Evolutionary conservation across 2,113 vertebrate genomes (phyloP).

Genomic region (Aviceda subcristata): DNA sequence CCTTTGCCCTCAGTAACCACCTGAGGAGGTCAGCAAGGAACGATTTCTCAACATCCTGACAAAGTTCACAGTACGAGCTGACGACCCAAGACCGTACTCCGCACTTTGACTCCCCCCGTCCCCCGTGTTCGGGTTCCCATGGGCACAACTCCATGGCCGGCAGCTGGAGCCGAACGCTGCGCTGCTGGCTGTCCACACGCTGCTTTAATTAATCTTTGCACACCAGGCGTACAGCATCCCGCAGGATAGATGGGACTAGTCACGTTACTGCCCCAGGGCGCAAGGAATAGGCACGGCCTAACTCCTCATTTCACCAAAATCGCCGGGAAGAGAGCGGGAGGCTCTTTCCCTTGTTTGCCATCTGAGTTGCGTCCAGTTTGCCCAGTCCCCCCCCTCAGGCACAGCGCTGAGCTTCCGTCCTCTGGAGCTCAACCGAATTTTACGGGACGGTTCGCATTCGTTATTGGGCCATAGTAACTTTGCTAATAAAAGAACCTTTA

Average conservation of each 20-base stretch:
- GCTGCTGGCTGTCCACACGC: not conserved
- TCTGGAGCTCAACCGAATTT: not conserved
- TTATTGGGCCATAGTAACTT: not conserved
- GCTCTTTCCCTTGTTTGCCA: not conserved
- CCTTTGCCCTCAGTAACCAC: not conserved
- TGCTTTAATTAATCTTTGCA: not conserved
- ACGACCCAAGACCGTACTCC: not conserved
- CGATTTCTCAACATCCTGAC: slow-evolving; percentile 28
- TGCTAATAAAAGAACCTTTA: not conserved
- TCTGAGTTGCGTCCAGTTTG: not conserved
- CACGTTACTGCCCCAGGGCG: not conserved
- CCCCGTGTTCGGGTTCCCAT: not conserved
- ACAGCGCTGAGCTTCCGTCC: accelerated
- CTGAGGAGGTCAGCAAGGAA: not conserved
- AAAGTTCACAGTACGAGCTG: slow-evolving; percentile 36
- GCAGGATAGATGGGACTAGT: not conserved
- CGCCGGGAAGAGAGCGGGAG: accelerated
- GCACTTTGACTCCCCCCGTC: slow-evolving; percentile 40
- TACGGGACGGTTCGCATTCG: accelerated
- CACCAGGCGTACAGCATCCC: not conserved
- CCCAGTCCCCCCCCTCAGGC: not conserved
- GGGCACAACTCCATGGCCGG: not conserved
- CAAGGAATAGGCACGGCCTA: not conserved
- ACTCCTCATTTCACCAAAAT: not conserved
- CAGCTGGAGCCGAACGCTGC: not conserved